Base-by-base conservation (phyloP, 1,140 invertebrate species). In the Ceratina japonica region DNA sequence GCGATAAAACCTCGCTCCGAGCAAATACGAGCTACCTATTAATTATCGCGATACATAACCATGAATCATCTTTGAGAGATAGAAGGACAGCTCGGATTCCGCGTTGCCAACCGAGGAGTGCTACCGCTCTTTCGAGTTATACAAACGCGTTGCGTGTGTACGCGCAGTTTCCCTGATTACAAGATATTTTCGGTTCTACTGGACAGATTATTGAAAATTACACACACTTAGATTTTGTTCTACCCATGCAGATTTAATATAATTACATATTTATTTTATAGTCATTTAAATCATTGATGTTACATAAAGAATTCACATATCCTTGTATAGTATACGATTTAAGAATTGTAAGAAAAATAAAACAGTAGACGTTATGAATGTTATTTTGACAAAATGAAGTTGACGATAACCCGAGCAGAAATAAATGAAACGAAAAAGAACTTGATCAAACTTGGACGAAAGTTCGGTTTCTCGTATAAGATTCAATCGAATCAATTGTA, bases 1-100 rank as follows among this genome's bases (percentile, higher is more conserved):
- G 54, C 37, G 74, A 68, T 75, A 68, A 75, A 75, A 68, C n/a
- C 37, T 15, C 37, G 74, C 64, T n/a, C 3, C 52, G 64, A 68
- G 63, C 64, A 69, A 75, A 75, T 24, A 75, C 22, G 15, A 37
- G 64, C 63, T 49, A 65, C 52, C 52, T 75, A 75, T 75, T 69
- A 68, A 75, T 75, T 75, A 68, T 49, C 74, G 31, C 31, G 52
- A 63, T 62, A 27, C 12, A 62, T 24, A 44, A 18, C 37, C 71
- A 24, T 73, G 59, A 59, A 66, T 49, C 52, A 75, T 44, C 54
- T 62, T 58, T 31, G 74, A 68, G 63, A 18, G 31, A 18, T 15
- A 18, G 20, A 58, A 22, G 22, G 22, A 51, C n/a, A 22, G 13
- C 5, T 73, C 16, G 59, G 20, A 63, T 62, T 52, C 18, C 8